Evolutionary conservation across 1,140 invertebrate species (phyloP), one percentile per base, ranked within the genome.

Genomic region (Drosophila gunungcola): DNA sequence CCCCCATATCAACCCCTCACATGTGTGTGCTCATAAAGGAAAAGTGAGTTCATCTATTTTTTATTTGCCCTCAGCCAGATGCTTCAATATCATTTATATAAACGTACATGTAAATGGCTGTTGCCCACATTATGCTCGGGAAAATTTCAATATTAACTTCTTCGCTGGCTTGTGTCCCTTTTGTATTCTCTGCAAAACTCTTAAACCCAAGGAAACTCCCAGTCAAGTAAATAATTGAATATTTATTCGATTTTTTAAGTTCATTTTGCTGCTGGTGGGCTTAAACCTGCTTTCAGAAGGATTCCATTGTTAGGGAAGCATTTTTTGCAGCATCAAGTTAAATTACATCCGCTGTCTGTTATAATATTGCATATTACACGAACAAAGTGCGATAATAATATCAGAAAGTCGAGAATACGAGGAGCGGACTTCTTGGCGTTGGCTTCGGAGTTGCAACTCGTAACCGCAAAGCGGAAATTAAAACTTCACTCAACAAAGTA

Each of bases 11-110:
- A 42, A 42, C 45, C 41, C 53, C 32, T 13, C 16, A 38, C 51
- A 32, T 10, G 16, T 46, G 38, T 54, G 29, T 25, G 48, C n/a
- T 3, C 54, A 67, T 64, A 68, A 65, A 55, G 72, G 32, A 65
- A 62, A 75, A 75, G 73, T 53, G 61, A 61, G 65, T 76, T 88
- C 78, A 82, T 88, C 78, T 86, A 86, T 82, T 82, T 88, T 79
- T 79, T 82, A 82, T 82, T 82, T 73, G 65, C 48, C 46, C 49
- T 68, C 52, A 57, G 52, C 82, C 78, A 82, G 72, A 72, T 86
- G 74, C 54, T 67, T 65, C 42, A 64, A 63, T 64, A 61, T 42
- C 61, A 79, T 58, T 67, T 49, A 54, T 61, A 51, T 52, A 49
- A 52, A 49, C 32, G 42, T 49, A 39, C 42, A 56, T 63, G 63